Base-by-base conservation (phyloP, 2,888 invertebrate genomes). In the Xestoiulus laeticollis region DNA sequence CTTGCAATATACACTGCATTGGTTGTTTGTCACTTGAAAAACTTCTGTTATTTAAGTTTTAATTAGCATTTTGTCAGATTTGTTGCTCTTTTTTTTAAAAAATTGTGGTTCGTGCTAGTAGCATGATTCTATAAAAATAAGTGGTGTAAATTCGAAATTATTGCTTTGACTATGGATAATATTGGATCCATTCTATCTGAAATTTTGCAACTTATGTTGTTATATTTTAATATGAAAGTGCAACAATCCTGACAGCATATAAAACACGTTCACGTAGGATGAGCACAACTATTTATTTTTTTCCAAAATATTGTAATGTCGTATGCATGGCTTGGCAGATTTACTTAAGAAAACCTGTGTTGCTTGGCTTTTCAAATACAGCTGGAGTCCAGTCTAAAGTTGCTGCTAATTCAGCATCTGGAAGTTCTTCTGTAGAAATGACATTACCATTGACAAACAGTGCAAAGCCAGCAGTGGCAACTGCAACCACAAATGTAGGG, bases 401-500 rank as follows among this genome's bases (percentile, higher is more conserved):
- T 30, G 16, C 30, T 78, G 78, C 78, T 78, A 78, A 78, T 30
- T 78, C 78, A 78, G 30, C 78, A 78, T 78, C 30, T 30, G 85
- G 85, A 38, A 85, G 85, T n/a, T 43, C 85, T 38, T 85, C 85
- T 22, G 44, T 44, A 85, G 38, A 38, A 44, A 43, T 85, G 85
- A 38, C 85, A 85, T 85, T 85, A 26, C 85, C 85, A 43, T 44
- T 44, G 85, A 43, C 38, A 38, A 19, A 85, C 26, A 85, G 19
- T 85, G 44, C 85, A 43, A 44, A 85, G 44, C 85, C 38, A 85
- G 38, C 44, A 33, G 12, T 85, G 85, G 85, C 30, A 30, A 78
- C 78, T 85, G 85, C 85, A 38, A 26, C 84, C 32, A 32, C 85
- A 85, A 85, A 85, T 85, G 33, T 85, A 43, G 85, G 38, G 43